Conservation (phyloP, 2,113 vertebrate genomes). For the Bos taurus region ARS-UCD2.0 NC_037339.1:79276001-79276500, state of each 20-base stretch:
- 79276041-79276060: accelerated
- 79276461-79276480: neutral
- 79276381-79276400: neutral
- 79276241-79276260: neutral
- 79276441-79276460: neutral
- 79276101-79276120: neutral
- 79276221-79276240: neutral
- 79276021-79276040: too few relatives aligned
- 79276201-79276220: accelerated
- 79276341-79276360: neutral
- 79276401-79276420: neutral
- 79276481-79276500: neutral
- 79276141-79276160: neutral
- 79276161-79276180: neutral
- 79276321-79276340: neutral
- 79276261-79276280: neutral
- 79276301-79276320: neutral
- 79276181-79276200: neutral
- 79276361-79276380: neutral
- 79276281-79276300: neutral
- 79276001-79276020: conserved; percentile 74
- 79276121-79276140: neutral
- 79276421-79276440: neutral
- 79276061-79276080: neutral
- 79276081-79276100: neutral